Evolutionary conservation across 2,113 vertebrate species (phyloP), one percentile per base, ranked within the genome.

Genomic region (Takifugu bimaculatus): DNA sequence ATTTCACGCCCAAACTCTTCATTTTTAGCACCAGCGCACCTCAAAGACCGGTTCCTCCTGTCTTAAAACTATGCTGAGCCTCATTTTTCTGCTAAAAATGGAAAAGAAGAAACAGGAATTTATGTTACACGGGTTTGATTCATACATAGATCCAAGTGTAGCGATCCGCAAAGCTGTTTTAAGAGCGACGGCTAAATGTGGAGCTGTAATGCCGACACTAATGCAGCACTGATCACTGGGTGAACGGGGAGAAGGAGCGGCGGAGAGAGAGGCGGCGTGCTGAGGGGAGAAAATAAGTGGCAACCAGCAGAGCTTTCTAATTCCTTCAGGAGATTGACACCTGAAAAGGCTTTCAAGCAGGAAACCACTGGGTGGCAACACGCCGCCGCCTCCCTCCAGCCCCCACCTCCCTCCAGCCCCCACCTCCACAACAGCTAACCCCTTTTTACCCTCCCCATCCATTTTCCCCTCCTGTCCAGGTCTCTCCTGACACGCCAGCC

Each of bases 301-400:
- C 82, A 68, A 81, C 85, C 87, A 32, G 58, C 76, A 62, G 83
- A 70, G 83, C 83, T 82, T 84, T 88, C 81, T 81, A 88, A 88
- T 82, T 85, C 75, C 74, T 79, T 51, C 32, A 53, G 75, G 77
- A 87, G 87, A 89, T 83, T 88, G 87, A 89, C 86, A 89, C 86
- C 83, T 89, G 86, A 89, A 87, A 88, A 84, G 83, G 78, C 80
- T 85, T 84, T 88, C 85, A 89, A 79, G 77, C 77, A 57, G 66
- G 56, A 82, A 81, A 78, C 80, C 67, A 26, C 73, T 81, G 79
- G 69, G 65, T 77, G 74, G 58, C 76, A 74, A 65, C 76, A 57
- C 54, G 77, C 66, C 14, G 28, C 60, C 57, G 11, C 47, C 59
- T 25, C 56, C 76, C 70, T 63, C 74, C 54, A 48, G 72, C 64